Base-by-base conservation (phyloP, 2,888 invertebrate genomes). In the Melieria omissa region DNA sequence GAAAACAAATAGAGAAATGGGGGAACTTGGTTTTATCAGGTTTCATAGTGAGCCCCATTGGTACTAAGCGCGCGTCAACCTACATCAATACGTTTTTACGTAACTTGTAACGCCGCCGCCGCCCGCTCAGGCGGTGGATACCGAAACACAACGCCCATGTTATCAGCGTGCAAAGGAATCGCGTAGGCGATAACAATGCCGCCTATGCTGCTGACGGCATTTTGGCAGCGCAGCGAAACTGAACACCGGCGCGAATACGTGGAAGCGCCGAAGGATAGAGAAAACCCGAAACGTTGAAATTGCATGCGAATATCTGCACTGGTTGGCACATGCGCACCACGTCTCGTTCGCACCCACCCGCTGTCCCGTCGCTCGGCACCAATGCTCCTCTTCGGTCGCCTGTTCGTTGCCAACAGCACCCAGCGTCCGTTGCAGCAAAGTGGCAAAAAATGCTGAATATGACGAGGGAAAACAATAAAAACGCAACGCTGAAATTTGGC, bases 401-500 rank as follows among this genome's bases (percentile, higher is more conserved):
- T 10, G n/a, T 41, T 2, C 8, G 8, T 14, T 41, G n/a, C 5
- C 10, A 5, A 16, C 12, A 29, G 29, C 10, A 0, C 6, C 7
- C 10, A 16, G 29, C 5, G 4, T 42, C 16, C 10, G 7, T 5
- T 14, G 29, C 41, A 5, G 29, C 58, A 1, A 29, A 5, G 16
- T 14, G 12, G 10, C 10, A 41, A 16, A 6, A 14, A 16, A 2
- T 16, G 58, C 29, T 29, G 29, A 29, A 29, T 29, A 29, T 29
- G 29, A 29, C 29, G 29, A 29, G 29, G 29, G 29, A 29, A 29
- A 29, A 29, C 29, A 29, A 29, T 29, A 58, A 41, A n/a, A 58
- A 16, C 58, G 10, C 10, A 58, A 8, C 52, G 52, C 52, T 1
- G 29, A 29, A 49, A 55, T 75, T 75, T 75, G 75, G 75, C 75